Evolutionary conservation across 2,888 invertebrate species (phyloP), one percentile per base, ranked within the genome.

Genomic region (Endotricha flammealis): DNA sequence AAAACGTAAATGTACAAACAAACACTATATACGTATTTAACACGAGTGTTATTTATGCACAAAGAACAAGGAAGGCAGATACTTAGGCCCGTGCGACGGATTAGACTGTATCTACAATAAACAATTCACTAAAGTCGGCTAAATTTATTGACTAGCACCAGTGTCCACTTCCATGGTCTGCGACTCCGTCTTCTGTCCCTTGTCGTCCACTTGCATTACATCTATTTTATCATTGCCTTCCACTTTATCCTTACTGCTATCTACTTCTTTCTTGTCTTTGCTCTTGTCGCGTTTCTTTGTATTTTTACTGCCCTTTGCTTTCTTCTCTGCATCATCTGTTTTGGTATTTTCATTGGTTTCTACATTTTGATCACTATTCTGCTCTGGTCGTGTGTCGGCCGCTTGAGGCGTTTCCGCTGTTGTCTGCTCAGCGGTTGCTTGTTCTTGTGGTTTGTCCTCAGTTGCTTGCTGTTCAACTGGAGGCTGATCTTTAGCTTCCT

Each of bases 131-230:
- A 80, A 67, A 44, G 71, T 69, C 60, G 66, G 39, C 68, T 77
- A 70, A 57, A 64, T 72, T 78, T 82, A 85, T 81, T 85, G 86
- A 86, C 87, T 85, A 86, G 86, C 71, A 66, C 76, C 81, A 70
- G 68, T 70, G 28, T 87, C 87, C 32, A 87, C 73, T 50, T 87
- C 87, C 87, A 87, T 87, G 34, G 64, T 57, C 52, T 72, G 78
- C 44, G 65, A 49, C 36, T 65, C 66, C 17, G 51, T 37, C 50
- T 74, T 74, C 36, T 80, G 76, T 30, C 63, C 69, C 41, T 75
- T 76, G 41, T 64, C 64, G 39, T 76, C 78, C 37, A 73, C 61
- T 57, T 73, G 71, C 68, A 69, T 72, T 30, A 54, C 46, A 39
- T 73, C 72, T 45, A 54, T 41, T 27, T 61, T 64, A 16, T 61